Conservation (phyloP, 2,797 vertebrate species). For the Morelia viridis region DNA sequence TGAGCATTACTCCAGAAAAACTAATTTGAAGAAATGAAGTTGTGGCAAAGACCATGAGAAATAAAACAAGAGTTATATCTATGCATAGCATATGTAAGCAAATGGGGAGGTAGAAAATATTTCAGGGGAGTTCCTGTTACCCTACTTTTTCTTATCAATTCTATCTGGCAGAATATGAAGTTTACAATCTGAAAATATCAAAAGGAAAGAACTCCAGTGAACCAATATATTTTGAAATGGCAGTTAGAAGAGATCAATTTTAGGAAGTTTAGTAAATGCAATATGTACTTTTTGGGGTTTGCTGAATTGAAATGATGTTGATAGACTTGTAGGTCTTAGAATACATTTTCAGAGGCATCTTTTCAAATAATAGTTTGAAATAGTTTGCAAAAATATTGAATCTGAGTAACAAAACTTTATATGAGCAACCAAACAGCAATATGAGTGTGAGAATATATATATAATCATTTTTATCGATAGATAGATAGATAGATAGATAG, state of each 20-base stretch:
- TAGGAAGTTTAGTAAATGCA: constrained; percentile 21
- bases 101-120: not conserved
- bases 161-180: not conserved
- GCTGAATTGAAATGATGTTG: constrained; percentile 21
- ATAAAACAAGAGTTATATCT: not conserved
- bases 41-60: not conserved
- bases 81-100: not conserved
- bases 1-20: not conserved
- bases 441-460: not conserved
- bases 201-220: not conserved
- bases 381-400: not conserved
- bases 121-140: not conserved
- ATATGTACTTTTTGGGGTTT: not conserved
- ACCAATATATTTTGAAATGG: not conserved
- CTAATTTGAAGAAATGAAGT: not conserved
- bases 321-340: not conserved
- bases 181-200: not conserved
- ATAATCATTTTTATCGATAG: no score
- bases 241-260: not conserved
- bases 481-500: no score
- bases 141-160: not conserved
- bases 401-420: not conserved
- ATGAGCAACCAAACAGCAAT: not conserved
- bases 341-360: not conserved
- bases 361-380: not conserved